phyloP scores from a whole-genome alignment of 2,888 invertebrate genomes.

The Xestoiulus laeticollis region DNA sequence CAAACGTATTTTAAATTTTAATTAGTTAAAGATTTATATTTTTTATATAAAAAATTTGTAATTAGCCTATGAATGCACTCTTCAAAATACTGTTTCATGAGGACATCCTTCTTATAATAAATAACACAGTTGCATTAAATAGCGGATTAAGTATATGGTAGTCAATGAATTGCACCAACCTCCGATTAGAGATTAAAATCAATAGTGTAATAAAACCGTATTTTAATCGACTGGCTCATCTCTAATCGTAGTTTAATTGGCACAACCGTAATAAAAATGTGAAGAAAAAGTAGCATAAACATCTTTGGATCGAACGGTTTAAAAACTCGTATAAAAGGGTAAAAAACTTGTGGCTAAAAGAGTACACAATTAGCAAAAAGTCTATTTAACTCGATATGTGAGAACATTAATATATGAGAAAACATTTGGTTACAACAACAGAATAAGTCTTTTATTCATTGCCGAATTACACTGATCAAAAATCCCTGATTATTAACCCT shows the following conservation, averaged over 20 bases:
- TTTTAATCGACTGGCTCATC: neutral
- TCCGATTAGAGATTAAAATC: neutral
- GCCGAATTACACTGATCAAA: no score
- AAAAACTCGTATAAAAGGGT: constrained; percentile 14
- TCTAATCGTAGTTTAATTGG: neutral
- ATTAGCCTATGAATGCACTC: neutral
- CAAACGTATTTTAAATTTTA: neutral
- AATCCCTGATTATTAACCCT: no score
- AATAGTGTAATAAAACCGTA: neutral
- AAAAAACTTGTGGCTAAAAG: neutral
- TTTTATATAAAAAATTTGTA: neutral
- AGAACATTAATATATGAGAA: no score
- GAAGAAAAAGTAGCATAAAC: neutral
- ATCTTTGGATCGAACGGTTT: neutral
- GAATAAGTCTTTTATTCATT: no score
- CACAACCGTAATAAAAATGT: neutral
- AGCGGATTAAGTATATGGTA: neutral
- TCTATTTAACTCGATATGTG: no score
- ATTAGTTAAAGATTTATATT: neutral
- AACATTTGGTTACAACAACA: no score
- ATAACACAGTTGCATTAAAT: neutral
- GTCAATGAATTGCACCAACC: neutral
- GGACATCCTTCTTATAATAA: neutral
- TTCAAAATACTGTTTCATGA: neutral
- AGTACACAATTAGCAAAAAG: no score